phyloP scores from a whole-genome alignment of 1,140 invertebrate genomes.

The Hycleus phaleratus region DNA sequence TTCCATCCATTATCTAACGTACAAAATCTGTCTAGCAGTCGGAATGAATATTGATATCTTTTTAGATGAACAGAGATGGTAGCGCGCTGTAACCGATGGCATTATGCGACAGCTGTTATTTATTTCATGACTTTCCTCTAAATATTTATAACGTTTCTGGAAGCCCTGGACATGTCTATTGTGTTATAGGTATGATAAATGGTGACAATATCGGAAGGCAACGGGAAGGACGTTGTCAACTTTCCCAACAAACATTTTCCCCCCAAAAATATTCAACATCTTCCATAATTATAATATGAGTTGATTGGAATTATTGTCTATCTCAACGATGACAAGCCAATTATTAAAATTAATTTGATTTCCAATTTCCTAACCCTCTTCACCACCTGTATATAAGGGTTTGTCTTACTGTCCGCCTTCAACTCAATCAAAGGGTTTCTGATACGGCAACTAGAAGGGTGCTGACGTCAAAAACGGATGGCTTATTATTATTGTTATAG shows the following conservation, averaged over 20 bases:
- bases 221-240: neutral
- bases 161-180: conserved; percentile 19
- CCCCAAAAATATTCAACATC: too few relatives aligned
- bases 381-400: neutral
- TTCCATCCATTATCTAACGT: too few relatives aligned
- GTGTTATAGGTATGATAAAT: conserved; percentile 20
- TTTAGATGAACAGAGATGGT: too few relatives aligned
- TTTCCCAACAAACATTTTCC: neutral
- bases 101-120: conserved; percentile 18
- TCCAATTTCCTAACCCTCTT: neutral
- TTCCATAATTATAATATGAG: too few relatives aligned
- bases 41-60: too few relatives aligned
- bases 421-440: conserved; percentile 10
- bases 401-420: neutral
- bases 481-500: conserved; percentile 1
- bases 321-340: too few relatives aligned
- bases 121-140: conserved; percentile 28
- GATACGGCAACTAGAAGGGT: neutral
- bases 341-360: too few relatives aligned
- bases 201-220: conserved; percentile 16
- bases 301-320: too few relatives aligned
- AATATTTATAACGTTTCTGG: conserved; percentile 26
- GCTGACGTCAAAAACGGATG: conserved; percentile 9
- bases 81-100: neutral
- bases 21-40: too few relatives aligned